These are phyloP conservation scores for Ischnura elegans DNA, from an alignment of 2,888 invertebrate species.

Conservation along the genomic window DNA sequence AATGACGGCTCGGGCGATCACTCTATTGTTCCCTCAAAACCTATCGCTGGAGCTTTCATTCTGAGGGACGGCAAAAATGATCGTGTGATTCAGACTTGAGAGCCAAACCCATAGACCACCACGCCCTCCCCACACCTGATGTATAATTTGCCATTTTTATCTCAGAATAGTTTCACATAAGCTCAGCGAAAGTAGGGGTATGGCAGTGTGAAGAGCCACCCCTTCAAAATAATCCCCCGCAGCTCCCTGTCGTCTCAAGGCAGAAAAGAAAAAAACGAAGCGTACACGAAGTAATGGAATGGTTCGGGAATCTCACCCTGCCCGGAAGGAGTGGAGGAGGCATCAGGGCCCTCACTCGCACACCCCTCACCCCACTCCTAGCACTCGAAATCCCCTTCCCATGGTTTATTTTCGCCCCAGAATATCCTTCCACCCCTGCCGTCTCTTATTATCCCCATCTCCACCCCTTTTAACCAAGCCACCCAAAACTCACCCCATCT, in stretches of 20 bases:
- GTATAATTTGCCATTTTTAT: no score
- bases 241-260: not conserved
- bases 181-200: no score
- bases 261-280: not conserved
- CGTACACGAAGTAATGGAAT: not conserved
- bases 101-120: no score
- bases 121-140: no score
- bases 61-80: no score
- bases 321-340: not conserved
- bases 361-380: not conserved
- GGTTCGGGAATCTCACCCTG: not conserved
- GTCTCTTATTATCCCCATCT: not conserved
- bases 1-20: no score
- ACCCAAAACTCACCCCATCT: not conserved
- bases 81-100: no score
- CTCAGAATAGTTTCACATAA: no score
- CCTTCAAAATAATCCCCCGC: not conserved
- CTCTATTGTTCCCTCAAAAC: no score
- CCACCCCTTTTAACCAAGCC: no score
- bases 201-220: not conserved
- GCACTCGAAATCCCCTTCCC: not conserved
- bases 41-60: no score
- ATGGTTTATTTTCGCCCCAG: slow-evolving; percentile 44
- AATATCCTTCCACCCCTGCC: not conserved
- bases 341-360: not conserved